Evolutionary conservation across 2,113 vertebrate genomes (phyloP), one percentile per base, ranked within the genome.

Genomic region (Panurus biarmicus): DNA sequence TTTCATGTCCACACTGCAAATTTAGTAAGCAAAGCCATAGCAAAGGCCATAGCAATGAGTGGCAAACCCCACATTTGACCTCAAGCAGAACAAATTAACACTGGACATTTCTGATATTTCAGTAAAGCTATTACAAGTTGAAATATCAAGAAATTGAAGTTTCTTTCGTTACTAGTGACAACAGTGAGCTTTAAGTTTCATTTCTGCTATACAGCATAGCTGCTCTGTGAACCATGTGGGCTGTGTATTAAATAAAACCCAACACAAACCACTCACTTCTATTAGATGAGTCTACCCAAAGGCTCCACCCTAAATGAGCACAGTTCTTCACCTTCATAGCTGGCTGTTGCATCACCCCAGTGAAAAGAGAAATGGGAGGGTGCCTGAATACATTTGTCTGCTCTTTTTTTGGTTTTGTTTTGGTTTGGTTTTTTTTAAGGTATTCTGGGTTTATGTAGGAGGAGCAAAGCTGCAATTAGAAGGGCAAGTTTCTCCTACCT

Each of bases 291-390:
- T 33, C 45, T 89, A 70, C 40, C 15, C 74, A 70, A 71, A 51
- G 33, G 78, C 81, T 87, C 95, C 93, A 82, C 85, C 91, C 78
- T 87, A 85, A 85, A 29, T 0, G 4, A 85, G 69, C 48, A 60
- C 42, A 89, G 4, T 5, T 67, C 66, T 77, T 62, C 38, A 62
- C 38, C 66, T 66, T 71, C n/a, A 33, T 12, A 48, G 44, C 36
- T 53, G 75, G 20, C 47, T 88, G 48, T 86, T 95, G 85, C 94
- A 91, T 83, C 91, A 96, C 16, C 61, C 71, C 44, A 88, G 38
- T 40, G 40, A 57, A 91, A 94, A 83, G 67, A 87, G 71, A 90
- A 94, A 90, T 1, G 29, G 22, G 76, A 71, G 60, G 82, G 85
- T 80, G 91, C 71, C n/a, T 81, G 47, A 71, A 85, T 66, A 28